A percentile compares a stretch with the other conserved stretches of the same genome.
These are phyloP conservation scores for Calephelis nemesis DNA, from an alignment of 1,140 invertebrate genomes.

Conservation along the genomic window DNA sequence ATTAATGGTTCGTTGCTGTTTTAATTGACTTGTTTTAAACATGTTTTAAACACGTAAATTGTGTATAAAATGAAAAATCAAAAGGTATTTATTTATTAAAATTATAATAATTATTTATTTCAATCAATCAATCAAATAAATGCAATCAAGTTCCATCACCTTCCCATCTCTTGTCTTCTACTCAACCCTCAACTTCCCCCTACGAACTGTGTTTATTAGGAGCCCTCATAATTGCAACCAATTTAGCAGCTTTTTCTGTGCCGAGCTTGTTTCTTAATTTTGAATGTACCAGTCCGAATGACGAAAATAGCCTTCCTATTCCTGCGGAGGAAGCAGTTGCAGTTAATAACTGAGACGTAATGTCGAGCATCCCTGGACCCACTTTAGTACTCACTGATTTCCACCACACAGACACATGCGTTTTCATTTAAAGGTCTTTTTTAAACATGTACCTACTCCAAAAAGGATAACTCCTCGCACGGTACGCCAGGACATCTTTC, in stretches of 20 bases:
- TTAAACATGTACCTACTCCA: background rate
- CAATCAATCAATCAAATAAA: no score
- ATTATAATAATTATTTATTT: no score
- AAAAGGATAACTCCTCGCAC: background rate
- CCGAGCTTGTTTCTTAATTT: background rate
- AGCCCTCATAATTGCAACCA: background rate
- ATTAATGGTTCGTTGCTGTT: no score
- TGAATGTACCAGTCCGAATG: constrained; percentile 3
- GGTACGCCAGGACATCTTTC: no score
- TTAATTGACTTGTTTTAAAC: no score
- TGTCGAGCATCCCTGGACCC: background rate
- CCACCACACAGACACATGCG: background rate
- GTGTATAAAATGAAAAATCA: no score
- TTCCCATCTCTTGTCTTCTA: no score
- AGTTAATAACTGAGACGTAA: constrained; percentile 6
- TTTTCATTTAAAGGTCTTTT: background rate
- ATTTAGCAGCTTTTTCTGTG: background rate
- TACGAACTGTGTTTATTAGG: no score
- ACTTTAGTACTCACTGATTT: constrained; percentile 9
- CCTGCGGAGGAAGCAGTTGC: background rate
- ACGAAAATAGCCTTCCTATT: constrained; percentile 7
- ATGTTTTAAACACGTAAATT: no score
- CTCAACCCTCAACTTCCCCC: no score
- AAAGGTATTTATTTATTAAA: no score
- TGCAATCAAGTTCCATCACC: no score